A percentile compares a stretch with the other conserved stretches of the same genome.
These are phyloP conservation scores for Baccha elongata DNA, from an alignment of 2,888 invertebrate species.

Conservation along the genomic window DNA sequence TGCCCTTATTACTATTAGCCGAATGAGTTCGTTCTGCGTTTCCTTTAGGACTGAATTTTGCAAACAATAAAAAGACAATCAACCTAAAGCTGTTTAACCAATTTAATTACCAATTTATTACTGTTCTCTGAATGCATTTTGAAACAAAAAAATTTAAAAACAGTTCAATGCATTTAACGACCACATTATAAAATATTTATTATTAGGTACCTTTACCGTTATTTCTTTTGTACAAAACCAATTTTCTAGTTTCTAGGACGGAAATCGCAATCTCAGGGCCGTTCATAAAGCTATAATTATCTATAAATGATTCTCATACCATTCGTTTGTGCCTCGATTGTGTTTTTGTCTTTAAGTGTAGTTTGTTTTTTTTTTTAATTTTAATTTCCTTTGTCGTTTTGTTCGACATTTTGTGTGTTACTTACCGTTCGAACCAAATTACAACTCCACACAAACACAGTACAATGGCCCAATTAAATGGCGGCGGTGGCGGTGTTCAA, in stretches of 20 bases:
- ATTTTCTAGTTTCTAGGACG: slow-evolving; percentile 62
- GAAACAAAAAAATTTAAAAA: too few species aligned
- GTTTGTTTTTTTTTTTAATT: neutral
- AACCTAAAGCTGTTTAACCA: too few species aligned
- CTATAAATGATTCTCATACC: slow-evolving; percentile 28
- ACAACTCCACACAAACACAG: slow-evolving; percentile 31
- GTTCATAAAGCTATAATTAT: slow-evolving; percentile 1
- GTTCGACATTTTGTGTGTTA: slow-evolving; percentile 20
- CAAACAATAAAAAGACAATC: too few species aligned
- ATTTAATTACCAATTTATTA: too few species aligned
- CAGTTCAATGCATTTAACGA: too few species aligned
- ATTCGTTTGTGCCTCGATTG: neutral
- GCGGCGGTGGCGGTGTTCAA: too few species aligned
- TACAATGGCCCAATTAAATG: slow-evolving; percentile 64
- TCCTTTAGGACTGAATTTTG: too few species aligned
- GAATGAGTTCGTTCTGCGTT: too few species aligned
- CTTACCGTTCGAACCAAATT: slow-evolving; percentile 49
- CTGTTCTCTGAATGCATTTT: too few species aligned
- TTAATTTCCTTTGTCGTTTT: neutral
- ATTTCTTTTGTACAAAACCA: slow-evolving; percentile 10
- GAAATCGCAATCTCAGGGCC: slow-evolving; percentile 62
- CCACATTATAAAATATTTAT: too few species aligned
- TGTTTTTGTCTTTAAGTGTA: slow-evolving; percentile 1
- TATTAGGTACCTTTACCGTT: too few species aligned
- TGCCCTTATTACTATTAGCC: too few species aligned